phyloP scores from a whole-genome alignment of 2,888 invertebrate species.

The Mamestra brassicae region DNA sequence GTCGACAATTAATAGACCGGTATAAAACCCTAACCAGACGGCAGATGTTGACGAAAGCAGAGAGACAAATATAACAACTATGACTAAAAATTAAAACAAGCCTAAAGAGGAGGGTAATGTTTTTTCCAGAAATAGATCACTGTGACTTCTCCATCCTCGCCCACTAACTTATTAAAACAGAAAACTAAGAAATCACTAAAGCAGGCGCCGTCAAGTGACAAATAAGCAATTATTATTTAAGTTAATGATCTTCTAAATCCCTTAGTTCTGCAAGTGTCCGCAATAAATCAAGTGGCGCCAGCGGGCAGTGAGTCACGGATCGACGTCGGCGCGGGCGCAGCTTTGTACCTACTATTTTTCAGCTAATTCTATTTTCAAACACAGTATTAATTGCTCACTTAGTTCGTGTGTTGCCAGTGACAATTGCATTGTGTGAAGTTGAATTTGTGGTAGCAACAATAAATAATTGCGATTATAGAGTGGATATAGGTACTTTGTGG shows the following conservation, averaged over 20 bases:
- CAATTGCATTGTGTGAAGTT: constrained; percentile 39
- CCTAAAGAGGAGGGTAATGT: background rate
- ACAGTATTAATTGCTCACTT: constrained; percentile 63
- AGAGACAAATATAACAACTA: background rate
- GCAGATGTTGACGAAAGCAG: too few relatives aligned
- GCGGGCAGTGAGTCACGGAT: constrained; percentile 78
- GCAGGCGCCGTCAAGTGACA: constrained; percentile 52
- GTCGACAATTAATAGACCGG: background rate
- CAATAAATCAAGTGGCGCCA: constrained; percentile 87
- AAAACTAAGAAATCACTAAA: constrained; percentile 46
- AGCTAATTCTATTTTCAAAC: constrained; percentile 73
- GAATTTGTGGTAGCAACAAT: background rate
- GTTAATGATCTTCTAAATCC: constrained; percentile 71
- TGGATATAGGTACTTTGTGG: background rate
- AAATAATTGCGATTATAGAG: background rate
- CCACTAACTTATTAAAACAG: constrained; percentile 5
- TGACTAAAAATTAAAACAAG: constrained; percentile 7
- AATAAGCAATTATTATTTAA: constrained; percentile 67
- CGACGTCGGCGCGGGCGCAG: constrained; percentile 74
- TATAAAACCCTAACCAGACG: too few relatives aligned
- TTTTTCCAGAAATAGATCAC: background rate
- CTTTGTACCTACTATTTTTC: constrained; percentile 63
- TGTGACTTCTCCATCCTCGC: background rate
- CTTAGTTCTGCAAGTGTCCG: constrained; percentile 75
- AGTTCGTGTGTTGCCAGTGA: constrained; percentile 32